phyloP scores from a whole-genome alignment of 1,140 invertebrate genomes.

The Seison nebaliae region DNA sequence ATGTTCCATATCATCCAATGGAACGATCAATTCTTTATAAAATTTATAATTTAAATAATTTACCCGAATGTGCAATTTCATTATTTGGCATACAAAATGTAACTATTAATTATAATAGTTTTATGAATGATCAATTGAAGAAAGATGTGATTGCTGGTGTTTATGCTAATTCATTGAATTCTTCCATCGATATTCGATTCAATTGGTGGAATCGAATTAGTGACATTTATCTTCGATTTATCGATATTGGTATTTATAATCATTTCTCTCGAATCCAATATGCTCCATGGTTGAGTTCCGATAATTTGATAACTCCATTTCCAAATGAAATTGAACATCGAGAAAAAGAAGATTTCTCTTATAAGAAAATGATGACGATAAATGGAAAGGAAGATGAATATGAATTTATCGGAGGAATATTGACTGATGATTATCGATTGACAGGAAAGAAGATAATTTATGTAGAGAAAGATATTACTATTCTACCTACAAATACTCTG shows the following conservation, averaged over 20 bases:
- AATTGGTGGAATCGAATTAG: slow-evolving; percentile 98
- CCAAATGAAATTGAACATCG: slow-evolving; percentile 29
- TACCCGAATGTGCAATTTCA: slow-evolving; percentile 54
- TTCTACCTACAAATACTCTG: slow-evolving; percentile 64
- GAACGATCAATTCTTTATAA: slow-evolving; percentile 13
- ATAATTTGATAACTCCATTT: slow-evolving; percentile 51
- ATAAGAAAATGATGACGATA: slow-evolving; percentile 13
- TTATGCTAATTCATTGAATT: slow-evolving; percentile 43
- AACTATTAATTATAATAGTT: slow-evolving; percentile 58
- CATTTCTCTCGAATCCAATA: slow-evolving; percentile 32
- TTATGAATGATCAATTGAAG: slow-evolving; percentile 51
- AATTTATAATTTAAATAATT: slow-evolving; percentile 16
- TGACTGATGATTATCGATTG: slow-evolving; percentile 44
- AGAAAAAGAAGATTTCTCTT: slow-evolving; percentile 33
- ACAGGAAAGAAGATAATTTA: slow-evolving; percentile 43
- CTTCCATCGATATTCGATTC: slow-evolving; percentile 53
- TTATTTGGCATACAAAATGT: slow-evolving; percentile 81
- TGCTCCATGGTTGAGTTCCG: slow-evolving; percentile 59
- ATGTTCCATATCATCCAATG: slow-evolving; percentile 32
- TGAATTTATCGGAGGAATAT: slow-evolving; percentile 46
- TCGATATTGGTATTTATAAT: slow-evolving; percentile 10
- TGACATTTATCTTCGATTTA: slow-evolving; percentile 32
- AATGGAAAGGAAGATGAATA: slow-evolving; percentile 18
- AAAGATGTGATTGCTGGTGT: slow-evolving; percentile 68
- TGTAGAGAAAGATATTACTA: slow-evolving; percentile 64